Conservation (phyloP, 2,797 vertebrate genomes). For the Chaunax sp. region DNA sequence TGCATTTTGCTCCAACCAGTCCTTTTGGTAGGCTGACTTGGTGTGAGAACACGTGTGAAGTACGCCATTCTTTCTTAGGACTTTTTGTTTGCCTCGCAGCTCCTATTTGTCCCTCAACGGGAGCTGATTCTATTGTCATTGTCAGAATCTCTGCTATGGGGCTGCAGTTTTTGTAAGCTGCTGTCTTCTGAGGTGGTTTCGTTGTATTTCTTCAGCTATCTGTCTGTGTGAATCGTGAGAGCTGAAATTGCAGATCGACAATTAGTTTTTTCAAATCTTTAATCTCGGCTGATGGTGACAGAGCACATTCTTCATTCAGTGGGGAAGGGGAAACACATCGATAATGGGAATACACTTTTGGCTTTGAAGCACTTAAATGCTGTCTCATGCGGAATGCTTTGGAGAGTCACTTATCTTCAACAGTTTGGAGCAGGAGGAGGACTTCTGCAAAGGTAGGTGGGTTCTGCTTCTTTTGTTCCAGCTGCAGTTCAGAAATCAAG, state of each 20-base stretch:
- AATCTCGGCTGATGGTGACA: not conserved
- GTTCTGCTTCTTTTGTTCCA: slow-evolving; percentile 9
- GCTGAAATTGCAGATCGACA: slow-evolving; percentile 25
- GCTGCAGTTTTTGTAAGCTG: not conserved
- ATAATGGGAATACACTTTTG: not conserved
- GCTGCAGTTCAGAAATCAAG: slow-evolving; percentile 2
- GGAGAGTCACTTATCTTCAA: not conserved
- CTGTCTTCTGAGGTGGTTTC: too few species aligned
- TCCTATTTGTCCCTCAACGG: slow-evolving; percentile 20
- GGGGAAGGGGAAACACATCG: not conserved
- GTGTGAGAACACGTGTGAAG: not conserved
- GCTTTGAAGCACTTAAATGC: not conserved
- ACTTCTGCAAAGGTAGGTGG: slow-evolving; percentile 17
- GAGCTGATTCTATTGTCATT: not conserved
- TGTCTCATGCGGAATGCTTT: not conserved
- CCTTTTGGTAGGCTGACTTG: slow-evolving; percentile 7
- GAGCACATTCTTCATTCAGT: not conserved
- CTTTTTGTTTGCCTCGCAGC: not conserved
- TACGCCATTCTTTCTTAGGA: not conserved
- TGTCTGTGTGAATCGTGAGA: not conserved
- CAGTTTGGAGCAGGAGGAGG: not conserved
- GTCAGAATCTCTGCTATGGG: not conserved
- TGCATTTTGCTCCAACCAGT: too few species aligned
- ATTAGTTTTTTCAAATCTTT: slow-evolving; percentile 30
- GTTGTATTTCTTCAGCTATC: not conserved